phyloP scores from a whole-genome alignment of 2,113 vertebrate species.

The Centrocercus urophasianus region DNA sequence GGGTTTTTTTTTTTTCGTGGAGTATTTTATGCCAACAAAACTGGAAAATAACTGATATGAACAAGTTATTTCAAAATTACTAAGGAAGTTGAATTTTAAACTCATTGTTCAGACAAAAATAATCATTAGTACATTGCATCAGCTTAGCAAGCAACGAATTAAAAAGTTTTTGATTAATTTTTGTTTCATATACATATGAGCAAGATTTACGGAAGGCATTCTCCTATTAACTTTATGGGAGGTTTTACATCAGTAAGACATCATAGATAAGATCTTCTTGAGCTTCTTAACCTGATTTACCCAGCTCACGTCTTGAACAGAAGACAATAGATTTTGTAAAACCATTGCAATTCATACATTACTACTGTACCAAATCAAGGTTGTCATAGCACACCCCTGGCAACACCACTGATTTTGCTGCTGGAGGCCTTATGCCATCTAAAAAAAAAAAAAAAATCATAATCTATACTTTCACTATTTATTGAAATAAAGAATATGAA shows the following conservation, averaged over 20 bases:
- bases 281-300: neutral
- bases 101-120: neutral
- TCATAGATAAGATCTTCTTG: neutral
- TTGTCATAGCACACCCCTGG: neutral
- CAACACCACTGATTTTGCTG: neutral
- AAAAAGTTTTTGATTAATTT: neutral
- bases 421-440: neutral
- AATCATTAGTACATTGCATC: neutral
- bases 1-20: neutral
- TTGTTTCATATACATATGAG: neutral
- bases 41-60: neutral
- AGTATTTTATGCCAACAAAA: neutral
- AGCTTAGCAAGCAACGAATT: neutral
- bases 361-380: neutral
- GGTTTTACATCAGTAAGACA: neutral
- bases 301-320: neutral
- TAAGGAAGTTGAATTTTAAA: neutral
- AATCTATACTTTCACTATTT: neutral
- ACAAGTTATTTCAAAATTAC: neutral
- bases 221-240: neutral
- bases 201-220: neutral
- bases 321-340: neutral
- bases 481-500: neutral
- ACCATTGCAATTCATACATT: neutral
- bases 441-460: accelerated